phyloP scores from a whole-genome alignment of 1,140 invertebrate species.

The Anoplolepis gracilipes region DNA sequence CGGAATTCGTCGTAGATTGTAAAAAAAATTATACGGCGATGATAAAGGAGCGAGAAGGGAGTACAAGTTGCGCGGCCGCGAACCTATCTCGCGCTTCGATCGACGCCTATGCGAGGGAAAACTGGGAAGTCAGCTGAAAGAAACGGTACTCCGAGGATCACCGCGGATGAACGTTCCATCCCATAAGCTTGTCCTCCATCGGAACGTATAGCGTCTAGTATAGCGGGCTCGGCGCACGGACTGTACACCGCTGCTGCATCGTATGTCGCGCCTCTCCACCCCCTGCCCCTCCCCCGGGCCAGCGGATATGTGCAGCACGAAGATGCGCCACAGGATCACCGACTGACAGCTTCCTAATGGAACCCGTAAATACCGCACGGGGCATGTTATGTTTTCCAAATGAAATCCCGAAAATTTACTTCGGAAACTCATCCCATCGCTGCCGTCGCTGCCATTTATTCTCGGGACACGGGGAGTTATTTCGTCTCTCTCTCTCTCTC shows the following conservation, averaged over 20 bases:
- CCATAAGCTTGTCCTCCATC: conserved; percentile 71
- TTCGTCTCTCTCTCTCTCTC: neutral
- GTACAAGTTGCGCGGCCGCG: neutral
- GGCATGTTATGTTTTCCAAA: conserved; percentile 85
- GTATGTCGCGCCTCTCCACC: conserved; percentile 59
- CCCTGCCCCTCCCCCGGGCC: conserved; percentile 11
- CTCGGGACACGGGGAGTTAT: neutral
- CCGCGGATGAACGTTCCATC: conserved; percentile 62
- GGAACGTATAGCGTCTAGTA: conserved; percentile 65
- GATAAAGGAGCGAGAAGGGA: neutral
- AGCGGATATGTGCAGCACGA: conserved; percentile 71
- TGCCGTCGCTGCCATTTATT: conserved; percentile 5
- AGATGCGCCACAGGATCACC: conserved; percentile 82
- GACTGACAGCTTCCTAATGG: conserved; percentile 86
- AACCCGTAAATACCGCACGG: conserved; percentile 85
- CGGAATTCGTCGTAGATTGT: neutral
- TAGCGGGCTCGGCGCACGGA: conserved; percentile 53
- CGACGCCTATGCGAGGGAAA: conserved; percentile 5
- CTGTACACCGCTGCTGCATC: conserved; percentile 40
- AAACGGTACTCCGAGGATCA: conserved; percentile 66
- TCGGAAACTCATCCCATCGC: conserved; percentile 59
- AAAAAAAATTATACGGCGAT: neutral
- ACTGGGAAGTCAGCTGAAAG: conserved; percentile 50
- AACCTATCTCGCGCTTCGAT: conserved; percentile 33
- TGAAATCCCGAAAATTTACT: conserved; percentile 85